phyloP scores from a whole-genome alignment of 1,140 invertebrate genomes.

The Coboldia fuscipes region DNA sequence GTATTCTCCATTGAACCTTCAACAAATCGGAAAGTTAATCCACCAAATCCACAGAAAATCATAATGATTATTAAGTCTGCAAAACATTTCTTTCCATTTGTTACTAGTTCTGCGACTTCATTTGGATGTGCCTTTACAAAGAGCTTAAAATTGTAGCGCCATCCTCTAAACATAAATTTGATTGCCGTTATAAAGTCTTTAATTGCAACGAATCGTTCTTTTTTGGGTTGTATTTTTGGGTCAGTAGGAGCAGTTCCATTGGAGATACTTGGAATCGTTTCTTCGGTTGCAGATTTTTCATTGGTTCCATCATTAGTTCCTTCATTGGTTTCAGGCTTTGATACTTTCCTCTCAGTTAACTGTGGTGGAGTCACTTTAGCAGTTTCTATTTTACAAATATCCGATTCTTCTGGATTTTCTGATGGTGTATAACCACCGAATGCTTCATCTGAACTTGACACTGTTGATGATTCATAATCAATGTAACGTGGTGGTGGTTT shows the following conservation, averaged over 20 bases:
- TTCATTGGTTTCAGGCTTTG: background rate
- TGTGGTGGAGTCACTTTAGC: background rate
- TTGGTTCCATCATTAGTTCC: background rate
- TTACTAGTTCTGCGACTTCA: background rate
- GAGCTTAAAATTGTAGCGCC: background rate
- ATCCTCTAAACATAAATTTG: background rate
- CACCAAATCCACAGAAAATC: conserved; percentile 55
- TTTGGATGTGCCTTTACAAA: background rate
- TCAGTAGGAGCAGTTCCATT: too few species aligned
- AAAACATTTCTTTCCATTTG: conserved; percentile 46
- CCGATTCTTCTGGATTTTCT: too few species aligned
- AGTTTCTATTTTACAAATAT: background rate
- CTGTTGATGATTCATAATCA: conserved; percentile 2
- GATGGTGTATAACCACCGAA: too few species aligned
- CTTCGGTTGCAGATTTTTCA: background rate
- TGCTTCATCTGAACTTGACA: too few species aligned
- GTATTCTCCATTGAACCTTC: conserved; percentile 65
- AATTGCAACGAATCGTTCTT: too few species aligned
- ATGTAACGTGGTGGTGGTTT: too few species aligned
- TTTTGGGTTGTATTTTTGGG: too few species aligned
- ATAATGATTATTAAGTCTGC: conserved; percentile 38
- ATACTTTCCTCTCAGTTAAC: background rate
- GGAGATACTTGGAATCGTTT: too few species aligned
- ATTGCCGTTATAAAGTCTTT: too few species aligned
- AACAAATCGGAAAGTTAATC: conserved; percentile 50